Percentiles rank a stretch among this genome's conserved stretches.
These are phyloP conservation scores for Magallana gigas DNA, from an alignment of 1,140 invertebrate genomes.

Conservation along the genomic window DNA sequence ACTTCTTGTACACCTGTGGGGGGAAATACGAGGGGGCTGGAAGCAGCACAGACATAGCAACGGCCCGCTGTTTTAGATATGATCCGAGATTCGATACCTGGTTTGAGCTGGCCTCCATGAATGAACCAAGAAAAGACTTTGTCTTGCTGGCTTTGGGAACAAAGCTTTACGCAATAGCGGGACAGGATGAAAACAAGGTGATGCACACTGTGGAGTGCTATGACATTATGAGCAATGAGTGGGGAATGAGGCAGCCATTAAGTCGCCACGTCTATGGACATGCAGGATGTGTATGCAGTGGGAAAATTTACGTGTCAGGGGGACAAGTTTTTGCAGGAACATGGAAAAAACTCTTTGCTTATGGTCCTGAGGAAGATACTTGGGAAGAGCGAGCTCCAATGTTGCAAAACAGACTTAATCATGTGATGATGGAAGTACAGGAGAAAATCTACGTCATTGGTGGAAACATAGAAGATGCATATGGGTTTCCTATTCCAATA, in stretches of 20 bases:
- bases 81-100: constrained; percentile 78
- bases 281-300: constrained; percentile 72
- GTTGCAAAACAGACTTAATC: constrained; percentile 73
- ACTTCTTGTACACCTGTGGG: constrained; percentile 79
- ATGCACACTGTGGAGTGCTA: constrained; percentile 77
- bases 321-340: constrained; percentile 76
- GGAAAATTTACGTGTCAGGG: constrained; percentile 74
- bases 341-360: constrained; percentile 71
- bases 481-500: constrained; percentile 75
- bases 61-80: constrained; percentile 77
- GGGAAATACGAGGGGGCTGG: constrained; percentile 78
- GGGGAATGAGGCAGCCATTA: constrained; percentile 74
- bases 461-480: constrained; percentile 76
- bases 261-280: constrained; percentile 75
- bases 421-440: constrained; percentile 74
- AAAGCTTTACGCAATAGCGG: constrained; percentile 75
- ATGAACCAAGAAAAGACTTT: constrained; percentile 78
- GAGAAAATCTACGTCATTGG: constrained; percentile 74
- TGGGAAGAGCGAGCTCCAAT: constrained; percentile 74
- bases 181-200: constrained; percentile 78
- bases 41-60: constrained; percentile 77
- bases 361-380: constrained; percentile 67
- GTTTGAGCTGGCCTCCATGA: constrained; percentile 78
- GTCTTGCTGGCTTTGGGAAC: constrained; percentile 71
- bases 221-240: constrained; percentile 75